Conservation (phyloP, 2,888 invertebrate species). For the Penaeus monodon region DNA sequence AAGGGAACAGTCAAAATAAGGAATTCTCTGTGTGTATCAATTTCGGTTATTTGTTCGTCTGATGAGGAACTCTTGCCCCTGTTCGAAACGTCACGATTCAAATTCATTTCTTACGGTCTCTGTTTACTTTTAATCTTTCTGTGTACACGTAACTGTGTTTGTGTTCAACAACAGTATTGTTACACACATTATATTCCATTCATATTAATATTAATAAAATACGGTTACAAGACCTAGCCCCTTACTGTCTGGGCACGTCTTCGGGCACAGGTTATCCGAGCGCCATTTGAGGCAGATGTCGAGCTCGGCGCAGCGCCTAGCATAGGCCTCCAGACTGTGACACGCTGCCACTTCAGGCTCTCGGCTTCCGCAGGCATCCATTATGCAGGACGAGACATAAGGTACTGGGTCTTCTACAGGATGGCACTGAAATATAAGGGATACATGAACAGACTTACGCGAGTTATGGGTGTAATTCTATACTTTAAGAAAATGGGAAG, state of each 20-base stretch:
- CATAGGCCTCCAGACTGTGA: conserved; percentile 79
- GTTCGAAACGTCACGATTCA: too few relatives aligned
- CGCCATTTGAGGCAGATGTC: conserved; percentile 85
- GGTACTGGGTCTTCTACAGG: conserved; percentile 79
- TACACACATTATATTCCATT: too few relatives aligned
- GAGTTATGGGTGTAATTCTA: neutral
- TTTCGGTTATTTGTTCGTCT: too few relatives aligned
- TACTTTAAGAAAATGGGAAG: neutral
- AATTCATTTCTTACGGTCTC: too few relatives aligned
- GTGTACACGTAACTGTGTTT: too few relatives aligned
- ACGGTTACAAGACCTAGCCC: neutral
- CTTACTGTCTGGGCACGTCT: conserved; percentile 73
- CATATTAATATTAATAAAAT: too few relatives aligned
- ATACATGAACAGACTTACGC: neutral
- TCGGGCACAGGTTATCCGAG: conserved; percentile 76
- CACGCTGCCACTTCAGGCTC: conserved; percentile 75
- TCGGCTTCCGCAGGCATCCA: conserved; percentile 75
- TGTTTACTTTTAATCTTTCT: too few relatives aligned
- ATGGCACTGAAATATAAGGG: conserved; percentile 75
- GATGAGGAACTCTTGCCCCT: too few relatives aligned
- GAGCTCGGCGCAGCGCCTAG: conserved; percentile 78
- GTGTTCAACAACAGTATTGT: too few relatives aligned
- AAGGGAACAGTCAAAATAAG: too few relatives aligned
- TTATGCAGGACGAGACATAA: conserved; percentile 79
- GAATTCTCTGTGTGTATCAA: too few relatives aligned